A percentile compares a stretch with the other conserved stretches of the same genome.
These are phyloP conservation scores for Brotula barbata DNA, from an alignment of 2,797 vertebrate genomes.

Conservation along the genomic window DNA sequence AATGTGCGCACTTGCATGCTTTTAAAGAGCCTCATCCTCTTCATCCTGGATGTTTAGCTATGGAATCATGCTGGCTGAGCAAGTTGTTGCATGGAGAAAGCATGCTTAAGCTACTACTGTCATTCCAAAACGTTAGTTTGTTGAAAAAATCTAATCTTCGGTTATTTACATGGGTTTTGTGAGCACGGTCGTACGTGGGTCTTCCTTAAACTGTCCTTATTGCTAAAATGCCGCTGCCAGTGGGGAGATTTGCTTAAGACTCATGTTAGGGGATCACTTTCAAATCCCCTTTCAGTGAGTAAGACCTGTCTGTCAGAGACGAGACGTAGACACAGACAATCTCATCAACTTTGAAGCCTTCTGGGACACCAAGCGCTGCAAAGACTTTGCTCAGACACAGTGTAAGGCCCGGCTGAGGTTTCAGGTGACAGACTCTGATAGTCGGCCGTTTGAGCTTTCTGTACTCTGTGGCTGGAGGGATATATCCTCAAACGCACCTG, in stretches of 20 bases:
- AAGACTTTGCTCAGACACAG: constrained; percentile 57
- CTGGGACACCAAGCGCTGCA: constrained; percentile 50
- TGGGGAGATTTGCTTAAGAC: constrained; percentile 70
- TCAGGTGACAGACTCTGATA: constrained; percentile 37
- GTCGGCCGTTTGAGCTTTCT: constrained; percentile 46
- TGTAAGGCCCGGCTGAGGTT: constrained; percentile 52
- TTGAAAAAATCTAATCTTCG: constrained; percentile 38
- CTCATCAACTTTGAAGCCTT: constrained; percentile 57
- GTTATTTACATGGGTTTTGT: constrained; percentile 46
- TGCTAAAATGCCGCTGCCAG: constrained; percentile 47
- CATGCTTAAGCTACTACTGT: constrained; percentile 12
- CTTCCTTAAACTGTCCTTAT: constrained; percentile 61
- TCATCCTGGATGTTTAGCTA: constrained; percentile 29
- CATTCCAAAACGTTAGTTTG: constrained; percentile 50
- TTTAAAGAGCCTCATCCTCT: constrained; percentile 28
- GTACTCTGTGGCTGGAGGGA: constrained; percentile 29
- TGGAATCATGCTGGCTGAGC: constrained; percentile 19
- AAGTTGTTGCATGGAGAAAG: constrained; percentile 34
- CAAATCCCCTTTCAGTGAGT: constrained; percentile 69
- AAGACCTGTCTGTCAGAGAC: constrained; percentile 64
- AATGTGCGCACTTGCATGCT: constrained; percentile 24
- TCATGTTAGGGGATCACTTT: constrained; percentile 72
- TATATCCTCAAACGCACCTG: constrained; percentile 48
- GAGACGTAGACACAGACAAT: constrained; percentile 54
- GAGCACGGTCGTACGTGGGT: constrained; percentile 56